phyloP scores from a whole-genome alignment of 64 coral and sea anemone species.

The Montipora capricornis region DNA sequence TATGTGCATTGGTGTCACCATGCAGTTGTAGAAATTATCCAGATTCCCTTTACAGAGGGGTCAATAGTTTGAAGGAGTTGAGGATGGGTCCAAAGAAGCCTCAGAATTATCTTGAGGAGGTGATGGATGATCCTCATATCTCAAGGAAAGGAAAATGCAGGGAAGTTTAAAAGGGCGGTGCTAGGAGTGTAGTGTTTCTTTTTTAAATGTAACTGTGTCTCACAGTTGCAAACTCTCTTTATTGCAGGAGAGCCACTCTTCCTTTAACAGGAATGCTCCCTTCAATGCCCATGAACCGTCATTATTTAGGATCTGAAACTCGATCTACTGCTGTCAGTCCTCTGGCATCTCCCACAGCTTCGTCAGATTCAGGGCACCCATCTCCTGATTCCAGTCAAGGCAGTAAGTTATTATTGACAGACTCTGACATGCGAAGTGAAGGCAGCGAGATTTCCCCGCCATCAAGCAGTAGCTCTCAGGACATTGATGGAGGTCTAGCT shows the following conservation, averaged over 20 bases:
- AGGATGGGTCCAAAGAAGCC: too few species aligned
- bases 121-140: too few species aligned
- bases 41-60: too few species aligned
- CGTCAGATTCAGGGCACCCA: constrained; percentile 88
- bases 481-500: constrained; percentile 55
- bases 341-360: constrained; percentile 81
- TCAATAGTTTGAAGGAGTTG: too few species aligned
- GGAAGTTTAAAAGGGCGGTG: too few species aligned
- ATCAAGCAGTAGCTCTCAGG: constrained; percentile 63
- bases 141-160: too few species aligned
- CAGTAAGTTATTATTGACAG: constrained; percentile 68
- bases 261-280: constrained; percentile 31
- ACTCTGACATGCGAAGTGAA: constrained; percentile 87
- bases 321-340: constrained; percentile 71
- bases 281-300: constrained; percentile 31
- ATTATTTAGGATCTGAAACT: constrained; percentile 23
- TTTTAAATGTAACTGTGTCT: not conserved
- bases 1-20: too few species aligned
- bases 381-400: constrained; percentile 87
- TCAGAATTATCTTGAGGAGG: too few species aligned
- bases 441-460: constrained; percentile 79
- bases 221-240: not conserved
- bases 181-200: too few species aligned
- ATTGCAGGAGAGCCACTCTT: constrained; percentile 64
- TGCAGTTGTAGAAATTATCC: too few species aligned